Base-by-base conservation (phyloP, 2,797 vertebrate species). In the Thalassophryne amazonica region DNA sequence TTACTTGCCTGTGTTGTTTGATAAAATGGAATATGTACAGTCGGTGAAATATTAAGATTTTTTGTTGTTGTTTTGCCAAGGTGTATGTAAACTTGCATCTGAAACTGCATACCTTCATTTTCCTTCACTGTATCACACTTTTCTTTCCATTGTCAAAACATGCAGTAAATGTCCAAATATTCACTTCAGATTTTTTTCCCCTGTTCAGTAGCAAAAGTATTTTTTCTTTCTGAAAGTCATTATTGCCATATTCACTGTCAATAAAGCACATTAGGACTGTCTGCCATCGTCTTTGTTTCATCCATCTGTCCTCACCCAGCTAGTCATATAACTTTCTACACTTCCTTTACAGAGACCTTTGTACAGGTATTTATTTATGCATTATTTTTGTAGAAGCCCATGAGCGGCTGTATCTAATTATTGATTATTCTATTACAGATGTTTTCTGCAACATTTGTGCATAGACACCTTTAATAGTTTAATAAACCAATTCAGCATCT, bases 261-360 rank as follows among this genome's bases (percentile, higher is more conserved):
- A 86, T 89, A 88, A 89, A 89, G 31, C 18, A 22, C 39, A 15
- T 65, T 60, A 35, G 11, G 42, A 74, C 2, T 5, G 13, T 29
- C 53, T 50, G 32, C 13, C 49, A 22, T 72, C 13, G 52, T 68
- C 41, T 61, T 59, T 69, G 53, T 73, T 78, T 75, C 57, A 58
- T 63, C 45, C 39, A 41, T 46, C 15, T 34, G 23, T 25, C 23
- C 7, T 54, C 41, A 17, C 4, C 18, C n/a, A n/a, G n/a, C n/a
- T n/a, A n/a, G 25, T 13, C 8, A 4, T 42, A 20, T 32, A 4
- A 7, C 49, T 39, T 43, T 10, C 20, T 38, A 15, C 28, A 20
- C 2, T 52, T 49, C 24, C 14, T 18, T 37, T 12, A 4, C 1
- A 30, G 14, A 2, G 46, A 3, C 7, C 23, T 41, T 48, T 17